phyloP scores from a whole-genome alignment of 23 tunicate genomes.

The Phallusia fumigata region DNA sequence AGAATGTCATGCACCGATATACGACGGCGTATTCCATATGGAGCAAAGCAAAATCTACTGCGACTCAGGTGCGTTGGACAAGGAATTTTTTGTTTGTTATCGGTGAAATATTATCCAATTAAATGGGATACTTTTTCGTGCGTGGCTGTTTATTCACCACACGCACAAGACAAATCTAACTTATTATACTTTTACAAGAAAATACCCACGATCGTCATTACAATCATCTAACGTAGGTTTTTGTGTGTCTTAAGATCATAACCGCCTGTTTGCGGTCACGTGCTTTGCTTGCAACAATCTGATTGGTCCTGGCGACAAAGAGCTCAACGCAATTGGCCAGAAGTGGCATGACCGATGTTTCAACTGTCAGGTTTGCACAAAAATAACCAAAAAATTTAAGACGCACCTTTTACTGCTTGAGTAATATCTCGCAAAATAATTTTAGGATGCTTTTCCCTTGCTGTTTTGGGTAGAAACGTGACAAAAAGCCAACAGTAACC shows the following conservation, averaged over 20 bases:
- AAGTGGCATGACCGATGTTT: conserved; percentile 85
- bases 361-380: conserved; percentile 52
- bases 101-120: too few relatives aligned
- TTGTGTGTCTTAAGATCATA: conserved; percentile 38
- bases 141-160: too few relatives aligned
- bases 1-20: conserved; percentile 61
- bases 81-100: too few relatives aligned
- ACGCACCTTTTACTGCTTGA: neutral
- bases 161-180: too few relatives aligned
- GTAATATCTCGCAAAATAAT: too few relatives aligned
- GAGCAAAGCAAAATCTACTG: conserved; percentile 85
- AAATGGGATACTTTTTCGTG: too few relatives aligned
- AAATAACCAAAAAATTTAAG: neutral
- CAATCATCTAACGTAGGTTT: too few relatives aligned
- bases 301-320: conserved; percentile 78
- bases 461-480: too few relatives aligned
- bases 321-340: conserved; percentile 41
- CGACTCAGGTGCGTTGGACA: conserved; percentile 35
- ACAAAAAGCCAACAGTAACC: too few relatives aligned
- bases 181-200: too few relatives aligned
- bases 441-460: too few relatives aligned
- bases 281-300: conserved; percentile 48
- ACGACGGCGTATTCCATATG: conserved; percentile 78
- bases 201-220: too few relatives aligned
- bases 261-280: conserved; percentile 31